Percentiles rank a stretch among this genome's conserved stretches.
phyloP scores from a whole-genome alignment of 2,797 vertebrate genomes.

The Passerculus sandwichensis region DNA sequence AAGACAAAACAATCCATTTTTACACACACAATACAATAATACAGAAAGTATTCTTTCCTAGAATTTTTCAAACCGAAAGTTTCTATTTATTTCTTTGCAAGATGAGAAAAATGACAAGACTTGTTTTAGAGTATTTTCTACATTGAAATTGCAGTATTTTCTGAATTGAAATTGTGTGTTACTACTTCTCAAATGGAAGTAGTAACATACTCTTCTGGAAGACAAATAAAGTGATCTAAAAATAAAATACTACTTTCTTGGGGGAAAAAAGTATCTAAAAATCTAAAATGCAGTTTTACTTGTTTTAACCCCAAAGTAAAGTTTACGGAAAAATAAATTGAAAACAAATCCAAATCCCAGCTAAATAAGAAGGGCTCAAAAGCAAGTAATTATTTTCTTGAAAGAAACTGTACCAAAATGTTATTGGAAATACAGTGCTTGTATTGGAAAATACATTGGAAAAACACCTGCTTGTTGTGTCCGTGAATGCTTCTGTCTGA shows the following conservation, averaged over 20 bases:
- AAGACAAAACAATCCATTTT: not conserved
- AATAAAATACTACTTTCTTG: not conserved
- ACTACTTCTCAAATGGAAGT: not conserved
- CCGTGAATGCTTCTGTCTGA: not conserved
- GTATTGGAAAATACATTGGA: not conserved
- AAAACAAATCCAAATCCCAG: not conserved
- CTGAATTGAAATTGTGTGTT: too few species aligned
- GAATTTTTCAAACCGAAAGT: not conserved
- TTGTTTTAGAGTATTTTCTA: not conserved
- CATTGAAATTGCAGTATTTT: not conserved
- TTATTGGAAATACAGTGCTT: not conserved
- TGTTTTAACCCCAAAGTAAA: not conserved
- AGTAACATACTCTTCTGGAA: not conserved
- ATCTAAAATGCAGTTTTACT: not conserved
- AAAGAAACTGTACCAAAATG: not conserved
- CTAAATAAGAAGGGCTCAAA: not conserved
- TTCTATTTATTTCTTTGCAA: not conserved
- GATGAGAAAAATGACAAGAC: not conserved
- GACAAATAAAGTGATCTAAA: not conserved
- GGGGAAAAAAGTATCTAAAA: not conserved
- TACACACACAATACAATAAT: not conserved
- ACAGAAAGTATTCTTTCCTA: not conserved
- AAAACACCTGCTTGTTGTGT: not conserved
- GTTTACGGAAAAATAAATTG: not conserved
- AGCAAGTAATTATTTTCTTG: not conserved